Conservation (phyloP, 1,140 invertebrate species). For the Trichonephila clavata region DNA sequence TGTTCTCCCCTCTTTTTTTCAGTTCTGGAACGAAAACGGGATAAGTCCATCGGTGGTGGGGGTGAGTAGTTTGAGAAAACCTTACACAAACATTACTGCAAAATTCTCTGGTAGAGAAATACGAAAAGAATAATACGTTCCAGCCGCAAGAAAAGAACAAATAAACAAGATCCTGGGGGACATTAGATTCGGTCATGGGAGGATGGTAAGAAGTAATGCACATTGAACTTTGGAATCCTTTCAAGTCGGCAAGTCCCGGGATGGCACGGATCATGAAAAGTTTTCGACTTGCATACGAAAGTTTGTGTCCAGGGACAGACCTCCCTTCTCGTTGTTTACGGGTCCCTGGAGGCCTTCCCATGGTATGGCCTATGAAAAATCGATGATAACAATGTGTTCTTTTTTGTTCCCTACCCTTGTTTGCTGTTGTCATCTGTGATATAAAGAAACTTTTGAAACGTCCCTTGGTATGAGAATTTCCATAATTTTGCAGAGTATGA, state of each 20-base stretch:
- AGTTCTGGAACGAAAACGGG: neutral
- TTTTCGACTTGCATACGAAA: conserved; percentile 46
- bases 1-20: neutral
- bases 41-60: neutral
- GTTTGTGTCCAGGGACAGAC: neutral
- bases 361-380: conserved; percentile 28
- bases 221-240: conserved; percentile 19
- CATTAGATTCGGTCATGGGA: neutral
- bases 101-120: conserved; percentile 21
- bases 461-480: too few relatives aligned
- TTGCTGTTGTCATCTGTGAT: neutral
- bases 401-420: neutral
- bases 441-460: neutral
- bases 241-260: neutral
- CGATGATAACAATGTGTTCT: conserved; percentile 17
- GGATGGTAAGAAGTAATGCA: neutral
- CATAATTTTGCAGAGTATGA: too few relatives aligned
- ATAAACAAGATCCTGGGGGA: conserved; percentile 19
- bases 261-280: conserved; percentile 40
- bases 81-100: neutral
- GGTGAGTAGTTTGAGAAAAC: neutral
- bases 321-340: neutral
- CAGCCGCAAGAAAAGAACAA: conserved; percentile 10
- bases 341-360: neutral
- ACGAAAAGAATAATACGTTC: neutral